phyloP scores from a whole-genome alignment of 2,797 vertebrate genomes.

The Melopsittacus undulatus region DNA sequence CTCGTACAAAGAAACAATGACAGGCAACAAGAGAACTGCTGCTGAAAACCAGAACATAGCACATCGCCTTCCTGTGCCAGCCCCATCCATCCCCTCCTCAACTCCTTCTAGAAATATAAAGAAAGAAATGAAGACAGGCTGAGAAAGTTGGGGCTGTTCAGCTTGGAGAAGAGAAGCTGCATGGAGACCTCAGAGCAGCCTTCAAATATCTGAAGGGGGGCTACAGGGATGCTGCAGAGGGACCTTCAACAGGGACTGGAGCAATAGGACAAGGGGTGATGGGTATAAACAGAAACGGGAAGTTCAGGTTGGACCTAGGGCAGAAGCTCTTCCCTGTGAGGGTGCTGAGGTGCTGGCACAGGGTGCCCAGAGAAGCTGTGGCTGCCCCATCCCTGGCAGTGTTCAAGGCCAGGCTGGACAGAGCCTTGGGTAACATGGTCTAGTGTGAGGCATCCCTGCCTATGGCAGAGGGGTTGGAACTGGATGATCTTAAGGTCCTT shows the following conservation, averaged over 20 bases:
- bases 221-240: neutral
- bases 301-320: neutral
- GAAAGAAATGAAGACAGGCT: neutral
- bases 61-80: accelerated
- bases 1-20: neutral
- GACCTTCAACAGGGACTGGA: neutral
- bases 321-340: neutral
- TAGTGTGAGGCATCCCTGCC: neutral
- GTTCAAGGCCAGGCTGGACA: neutral
- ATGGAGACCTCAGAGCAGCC: neutral
- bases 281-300: neutral
- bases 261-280: neutral
- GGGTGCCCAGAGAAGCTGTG: neutral
- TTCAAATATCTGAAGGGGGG: neutral
- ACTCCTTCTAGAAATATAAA: neutral
- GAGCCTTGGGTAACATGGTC: neutral
- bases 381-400: neutral
- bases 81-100: neutral
- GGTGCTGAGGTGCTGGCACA: neutral
- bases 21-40: neutral
- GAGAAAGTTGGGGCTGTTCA: neutral
- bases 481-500: neutral
- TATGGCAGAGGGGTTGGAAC: neutral
- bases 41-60: neutral
- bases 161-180: neutral